Percentiles rank a stretch among this genome's conserved stretches.
Evolutionary conservation across 2,797 vertebrate genomes (phyloP).

Genomic region (Falco cherrug): DNA sequence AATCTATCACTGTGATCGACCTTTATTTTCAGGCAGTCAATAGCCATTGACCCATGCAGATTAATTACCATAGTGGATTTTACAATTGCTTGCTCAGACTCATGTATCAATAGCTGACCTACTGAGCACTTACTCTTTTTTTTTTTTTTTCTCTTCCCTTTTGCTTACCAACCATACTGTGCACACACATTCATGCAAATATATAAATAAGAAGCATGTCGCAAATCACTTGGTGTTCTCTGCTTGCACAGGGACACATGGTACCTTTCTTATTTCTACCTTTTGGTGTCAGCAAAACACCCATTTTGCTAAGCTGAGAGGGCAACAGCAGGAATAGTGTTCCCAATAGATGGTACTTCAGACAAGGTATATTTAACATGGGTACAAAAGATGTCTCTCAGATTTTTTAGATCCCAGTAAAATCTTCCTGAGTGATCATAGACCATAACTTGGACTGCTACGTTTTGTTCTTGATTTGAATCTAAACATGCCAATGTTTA

Average conservation of each 20-base stretch:
- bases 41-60: conserved; percentile 67
- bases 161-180: neutral
- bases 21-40: conserved; percentile 66
- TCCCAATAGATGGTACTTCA: neutral
- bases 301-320: neutral
- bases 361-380: neutral
- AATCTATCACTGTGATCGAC: conserved; percentile 69
- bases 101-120: conserved; percentile 55
- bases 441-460: neutral
- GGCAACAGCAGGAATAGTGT: neutral
- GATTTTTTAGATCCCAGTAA: neutral
- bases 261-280: neutral
- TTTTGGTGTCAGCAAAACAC: conserved; percentile 42
- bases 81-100: conserved; percentile 61
- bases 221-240: neutral
- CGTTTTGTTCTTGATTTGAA: neutral
- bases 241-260: accelerated
- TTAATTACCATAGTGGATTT: conserved; percentile 69
- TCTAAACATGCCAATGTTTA: neutral
- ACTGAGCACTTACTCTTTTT: conserved; percentile 4
- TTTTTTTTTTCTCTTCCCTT: neutral
- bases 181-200: neutral
- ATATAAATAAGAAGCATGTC: neutral
- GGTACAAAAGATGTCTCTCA: neutral
- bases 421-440: neutral